A percentile compares a stretch with the other conserved stretches of the same genome.
Conservation (phyloP, 2,113 vertebrate species). For the Pseudorasbora parva region DNA sequence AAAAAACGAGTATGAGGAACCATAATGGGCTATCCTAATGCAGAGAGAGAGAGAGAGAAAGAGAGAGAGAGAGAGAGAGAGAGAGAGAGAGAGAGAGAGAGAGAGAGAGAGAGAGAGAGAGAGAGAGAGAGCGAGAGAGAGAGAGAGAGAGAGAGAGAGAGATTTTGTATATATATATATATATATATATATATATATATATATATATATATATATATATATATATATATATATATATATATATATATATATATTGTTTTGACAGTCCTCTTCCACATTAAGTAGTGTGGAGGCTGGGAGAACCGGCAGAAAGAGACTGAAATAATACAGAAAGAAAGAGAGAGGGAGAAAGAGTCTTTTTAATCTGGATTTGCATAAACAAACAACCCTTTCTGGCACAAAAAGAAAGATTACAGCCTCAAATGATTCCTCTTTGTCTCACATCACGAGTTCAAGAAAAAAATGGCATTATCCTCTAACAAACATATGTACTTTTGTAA, state of each 20-base stretch:
- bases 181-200: no score
- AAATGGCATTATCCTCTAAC: constrained; percentile 12
- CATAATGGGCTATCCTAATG: neutral
- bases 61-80: no score
- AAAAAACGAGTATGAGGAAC: neutral
- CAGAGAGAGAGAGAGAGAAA: neutral
- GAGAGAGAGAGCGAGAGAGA: no score
- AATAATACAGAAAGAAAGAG: neutral
- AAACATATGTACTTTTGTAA: constrained; percentile 28
- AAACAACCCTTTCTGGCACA: constrained; percentile 40
- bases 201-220: no score
- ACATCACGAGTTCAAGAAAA: neutral
- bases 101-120: no score
- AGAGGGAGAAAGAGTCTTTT: constrained; percentile 25
- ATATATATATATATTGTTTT: no score
- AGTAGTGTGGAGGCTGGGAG: constrained; percentile 16
- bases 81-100: no score
- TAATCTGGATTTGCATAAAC: constrained; percentile 43
- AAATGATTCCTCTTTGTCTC: constrained; percentile 15
- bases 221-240: no score
- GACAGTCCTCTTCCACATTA: constrained; percentile 1
- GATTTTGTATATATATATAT: no score
- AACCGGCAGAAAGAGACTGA: constrained; percentile 2
- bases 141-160: no score
- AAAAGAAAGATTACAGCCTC: constrained; percentile 37